Percentiles rank a stretch among this genome's conserved stretches.
phyloP scores from a whole-genome alignment of 2,888 invertebrate species.

The Pseudoips prasinana region DNA sequence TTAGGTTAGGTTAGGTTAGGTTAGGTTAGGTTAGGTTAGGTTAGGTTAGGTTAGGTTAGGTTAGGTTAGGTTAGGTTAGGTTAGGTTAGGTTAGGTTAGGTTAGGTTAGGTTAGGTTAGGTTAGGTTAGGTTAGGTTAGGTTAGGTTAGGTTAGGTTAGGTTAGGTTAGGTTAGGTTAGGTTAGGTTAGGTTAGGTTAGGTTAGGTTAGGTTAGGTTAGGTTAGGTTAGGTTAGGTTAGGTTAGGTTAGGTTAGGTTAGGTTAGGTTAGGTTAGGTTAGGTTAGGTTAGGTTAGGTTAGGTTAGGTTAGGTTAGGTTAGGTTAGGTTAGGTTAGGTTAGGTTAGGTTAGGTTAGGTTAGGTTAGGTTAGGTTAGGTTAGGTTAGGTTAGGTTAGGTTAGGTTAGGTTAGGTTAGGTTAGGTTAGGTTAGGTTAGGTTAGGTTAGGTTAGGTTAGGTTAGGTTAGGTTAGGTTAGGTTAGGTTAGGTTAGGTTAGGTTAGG shows the following conservation, averaged over 20 bases:
- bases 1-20: constrained; percentile 12
- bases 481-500: constrained; percentile 15
- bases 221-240: constrained; percentile 21
- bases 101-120: constrained; percentile 16
- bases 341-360: constrained; percentile 19
- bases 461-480: constrained; percentile 16
- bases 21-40: constrained; percentile 21
- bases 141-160: constrained; percentile 15
- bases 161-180: constrained; percentile 19
- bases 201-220: constrained; percentile 14
- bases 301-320: constrained; percentile 22
- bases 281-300: constrained; percentile 23
- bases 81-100: constrained; percentile 16
- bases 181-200: constrained; percentile 15
- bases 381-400: constrained; percentile 2
- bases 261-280: constrained; percentile 23
- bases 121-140: constrained; percentile 14
- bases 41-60: constrained; percentile 21
- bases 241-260: constrained; percentile 24
- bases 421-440: constrained; percentile 8
- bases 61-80: constrained; percentile 15
- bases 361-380: constrained; percentile 14
- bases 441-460: constrained; percentile 16
- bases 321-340: constrained; percentile 26
- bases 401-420: constrained; percentile 2